Evolutionary conservation across 2,888 invertebrate species (phyloP), one percentile per base, ranked within the genome.

Genomic region (Agriopis aurantiaria): DNA sequence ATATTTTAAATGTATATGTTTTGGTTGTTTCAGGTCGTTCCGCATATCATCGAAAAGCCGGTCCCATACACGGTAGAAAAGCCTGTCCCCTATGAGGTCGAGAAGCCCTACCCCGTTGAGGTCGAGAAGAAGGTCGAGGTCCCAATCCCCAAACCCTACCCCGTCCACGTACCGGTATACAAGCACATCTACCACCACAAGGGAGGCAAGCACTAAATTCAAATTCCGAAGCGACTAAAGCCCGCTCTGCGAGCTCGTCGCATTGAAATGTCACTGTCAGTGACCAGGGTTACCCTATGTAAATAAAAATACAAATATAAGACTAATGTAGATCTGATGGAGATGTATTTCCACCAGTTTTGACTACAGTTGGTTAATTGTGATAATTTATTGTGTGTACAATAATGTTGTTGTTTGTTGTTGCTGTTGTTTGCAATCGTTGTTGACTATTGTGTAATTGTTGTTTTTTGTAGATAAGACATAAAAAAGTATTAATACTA

Each of bases 61-160:
- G 96, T 97, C 11, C 97, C 97, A 4, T 96, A 96, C 88, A 96
- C 96, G 3, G 96, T 97, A 6, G 97, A 97, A 83, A 96, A 96
- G 82, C 96, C 96, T 33, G 95, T 96, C 33, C 96, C 96, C 23
- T 96, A 96, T 80, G 96, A 96, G 77, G 95, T 97, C 3, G 96
- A 96, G 82, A 96, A 96, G 83, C 97, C 97, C 7, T 97, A 96
- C 95, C 96, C 96, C 78, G 96, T 97, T 7, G 96, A 96, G 87
- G 96, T 97, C 43, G 96, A 97, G 75, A 97, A 96, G 91, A 96
- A 95, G 84, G 96, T 97, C 59, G 96, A 96, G 84, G 95, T 97
- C 56, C 95, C 96, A 12, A 95, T 96, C 78, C 95, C 96, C 80
- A 96, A 96, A 83, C 96, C 97, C 8, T 97, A 97, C 89, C 96